Base-by-base conservation (phyloP, 2,797 vertebrate species). In the Moxostoma hubbsi region DNA sequence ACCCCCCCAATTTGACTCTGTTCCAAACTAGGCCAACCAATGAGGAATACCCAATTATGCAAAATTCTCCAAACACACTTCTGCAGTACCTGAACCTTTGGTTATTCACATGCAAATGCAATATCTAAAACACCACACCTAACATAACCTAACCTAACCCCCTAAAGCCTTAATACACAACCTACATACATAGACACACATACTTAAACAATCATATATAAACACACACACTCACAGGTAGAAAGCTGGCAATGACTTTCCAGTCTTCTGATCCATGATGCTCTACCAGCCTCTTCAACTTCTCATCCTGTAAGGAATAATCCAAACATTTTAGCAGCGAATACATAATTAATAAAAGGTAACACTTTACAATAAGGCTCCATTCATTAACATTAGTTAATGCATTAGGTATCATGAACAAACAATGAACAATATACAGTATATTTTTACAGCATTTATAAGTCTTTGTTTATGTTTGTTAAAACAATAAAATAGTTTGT, bases 191-290 rank as follows among this genome's bases (percentile, higher is more conserved):
- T 15, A 57, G 7, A 68, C 36, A 59, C 46, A 78, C 75, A 77
- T 59, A 70, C 58, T 43, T 51, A 57, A 69, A 80, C 59, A 62
- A 62, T 59, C 61, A 69, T 50, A 63, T 36, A 36, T 36, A 36
- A 36, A 79, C 36, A 36, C 36, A 36, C 57, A 77, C 11, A 95
- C 98, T 93, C 93, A 99, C 98, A 83, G 96, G 95, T 86, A 99
- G 94, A 87, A 97, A 96, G 89, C 93, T 98, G 85, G 98, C 97
- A 87, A 99, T 97, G 85, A 97, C 88, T 94, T 99, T 99, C 98
- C 98, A 99, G 90, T 99, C 97, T 87, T 98, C 98, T 81, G 96
- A 98, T 84, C 97, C 96, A 87, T 99, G 96, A 87, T 96, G 94
- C 85, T 98, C 98, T 81, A 98, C 98, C 65, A 98, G 92, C 89